Evolutionary conservation across 2,113 vertebrate species (phyloP), one percentile per base, ranked within the genome.

Genomic region (Zosterops borbonicus): DNA sequence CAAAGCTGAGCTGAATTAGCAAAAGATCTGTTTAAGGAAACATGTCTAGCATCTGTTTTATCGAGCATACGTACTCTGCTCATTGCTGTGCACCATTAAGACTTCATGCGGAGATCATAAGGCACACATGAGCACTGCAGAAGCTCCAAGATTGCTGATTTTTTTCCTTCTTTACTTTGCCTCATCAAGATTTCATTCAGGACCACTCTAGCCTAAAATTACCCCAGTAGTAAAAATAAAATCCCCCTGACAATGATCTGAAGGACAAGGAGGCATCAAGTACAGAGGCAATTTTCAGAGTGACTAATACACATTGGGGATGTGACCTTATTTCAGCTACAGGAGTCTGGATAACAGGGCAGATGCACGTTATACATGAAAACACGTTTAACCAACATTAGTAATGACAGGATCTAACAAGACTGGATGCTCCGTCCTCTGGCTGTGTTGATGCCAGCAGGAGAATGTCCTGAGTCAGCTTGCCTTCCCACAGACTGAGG

Each of bases 11-110:
- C 42, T 90, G 56, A 92, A 94, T 90, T 95, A 93, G 49, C 53
- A 69, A 69, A 92, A 75, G 39, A 67, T 70, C 71, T 95, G 67
- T 93, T 94, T 92, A 88, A 85, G 70, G 81, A 92, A 94, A 73
- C 33, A 62, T 19, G 63, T 70, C 71, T 70, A 88, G 56, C 83
- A 87, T 94, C 93, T 95, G 71, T 91, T 93, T 93, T 90, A 91
- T 79, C 0, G 3, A 90, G 73, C 90, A 78, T 86, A 81, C 60
- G 47, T 90, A 80, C 71, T 83, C 59, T 81, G 65, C 76, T 80
- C 53, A 35, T 86, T 83, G 85, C 92, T 89, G 71, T 81, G 81
- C 87, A 60, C 63, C 85, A 75, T 90, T 92, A 94, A 89, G 75
- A 83, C 74, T 59, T 81, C 92, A 82, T 77, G 82, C 63, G 83